Base-by-base conservation (phyloP, 2,888 invertebrate genomes). In the Congeria kusceri region DNA sequence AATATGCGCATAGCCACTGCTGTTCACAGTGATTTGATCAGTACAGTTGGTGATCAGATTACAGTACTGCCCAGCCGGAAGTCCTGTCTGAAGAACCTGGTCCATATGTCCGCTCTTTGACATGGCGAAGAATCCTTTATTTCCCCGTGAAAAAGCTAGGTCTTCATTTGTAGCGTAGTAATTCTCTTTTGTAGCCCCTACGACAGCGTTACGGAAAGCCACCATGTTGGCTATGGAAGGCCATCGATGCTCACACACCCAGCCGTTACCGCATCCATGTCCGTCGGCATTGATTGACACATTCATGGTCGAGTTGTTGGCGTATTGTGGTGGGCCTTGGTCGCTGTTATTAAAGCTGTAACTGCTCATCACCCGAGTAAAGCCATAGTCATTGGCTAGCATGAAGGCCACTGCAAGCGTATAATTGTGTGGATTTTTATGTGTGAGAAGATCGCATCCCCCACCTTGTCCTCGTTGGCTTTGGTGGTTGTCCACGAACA, bases 401-500 rank as follows among this genome's bases (percentile, higher is more conserved):
- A 96, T 97, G 93, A 97, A 98, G 0, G 97, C 97, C 3, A 96
- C 96, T 0, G 97, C 98, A 87, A 93, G 77, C 65, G 89, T 91
- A 84, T 94, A 94, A 47, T 88, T 79, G 61, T 86, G 77, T 28
- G 87, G 86, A 7, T 72, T 75, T 75, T 87, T 84, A 73, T 86
- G 85, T 7, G 89, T 91, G 9, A 88, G 56, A 56, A 89, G 77
- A 44, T 76, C 77, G 0, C 86, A 87, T n/a, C 88, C 89, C n/a
- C 87, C 87, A 0, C 88, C 89, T 61, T 87, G 84, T 11, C 96
- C 96, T 88, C 98, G 95, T 92, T 98, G 97, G 90, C 96, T 97
- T 92, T 98, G 98, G 90, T 98, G 98, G 93, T 98, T 98, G 91
- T 98, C 98, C 64, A 98, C 95, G 91, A 98, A 97, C 20, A 96